phyloP scores from a whole-genome alignment of 2,797 vertebrate genomes.

The Eulemur rubriventer region DNA sequence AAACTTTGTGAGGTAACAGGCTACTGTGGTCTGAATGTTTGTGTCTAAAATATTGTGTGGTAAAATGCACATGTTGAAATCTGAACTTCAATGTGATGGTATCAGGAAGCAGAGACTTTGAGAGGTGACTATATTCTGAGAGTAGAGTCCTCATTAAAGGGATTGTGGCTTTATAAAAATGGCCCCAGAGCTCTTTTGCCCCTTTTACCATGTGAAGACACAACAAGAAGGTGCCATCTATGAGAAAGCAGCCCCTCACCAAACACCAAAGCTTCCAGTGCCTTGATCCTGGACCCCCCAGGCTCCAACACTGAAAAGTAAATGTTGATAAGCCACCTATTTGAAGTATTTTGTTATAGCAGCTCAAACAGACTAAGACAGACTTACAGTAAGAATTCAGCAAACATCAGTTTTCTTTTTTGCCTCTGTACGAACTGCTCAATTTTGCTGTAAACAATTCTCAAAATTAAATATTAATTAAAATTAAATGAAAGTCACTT shows the following conservation, averaged over 20 bases:
- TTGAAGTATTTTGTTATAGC: background rate
- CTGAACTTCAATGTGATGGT: background rate
- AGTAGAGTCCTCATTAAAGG: rapidly evolving
- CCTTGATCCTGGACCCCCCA: background rate
- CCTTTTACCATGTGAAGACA: background rate
- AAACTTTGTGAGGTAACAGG: rapidly evolving
- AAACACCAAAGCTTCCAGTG: rapidly evolving
- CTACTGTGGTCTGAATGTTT: background rate
- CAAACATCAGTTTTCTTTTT: background rate
- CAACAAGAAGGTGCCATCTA: rapidly evolving
- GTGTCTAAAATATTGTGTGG: background rate
- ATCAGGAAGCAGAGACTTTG: background rate
- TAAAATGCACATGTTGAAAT: background rate
- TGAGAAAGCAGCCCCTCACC: background rate
- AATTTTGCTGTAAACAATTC: background rate
- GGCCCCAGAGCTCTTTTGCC: background rate
- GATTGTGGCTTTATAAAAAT: background rate
- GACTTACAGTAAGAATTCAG: background rate
- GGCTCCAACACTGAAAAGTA: background rate
- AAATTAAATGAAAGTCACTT: background rate
- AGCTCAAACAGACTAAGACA: background rate
- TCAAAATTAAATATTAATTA: background rate
- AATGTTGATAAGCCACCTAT: too few species aligned
- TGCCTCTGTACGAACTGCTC: background rate
- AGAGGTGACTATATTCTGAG: background rate